phyloP scores from a whole-genome alignment of 2,888 invertebrate genomes.

The Phania funesta region DNA sequence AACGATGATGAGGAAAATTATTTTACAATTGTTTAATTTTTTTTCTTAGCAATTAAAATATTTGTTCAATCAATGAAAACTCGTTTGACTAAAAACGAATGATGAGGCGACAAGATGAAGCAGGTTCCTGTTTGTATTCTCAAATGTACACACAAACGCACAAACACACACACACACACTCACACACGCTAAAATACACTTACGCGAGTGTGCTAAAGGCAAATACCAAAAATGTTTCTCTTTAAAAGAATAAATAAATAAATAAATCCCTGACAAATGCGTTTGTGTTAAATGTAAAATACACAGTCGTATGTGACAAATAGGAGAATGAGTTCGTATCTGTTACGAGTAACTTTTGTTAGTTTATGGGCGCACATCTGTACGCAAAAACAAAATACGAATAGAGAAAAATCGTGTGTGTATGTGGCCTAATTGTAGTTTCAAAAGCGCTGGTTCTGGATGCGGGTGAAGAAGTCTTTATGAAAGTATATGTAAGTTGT shows the following conservation, averaged over 20 bases:
- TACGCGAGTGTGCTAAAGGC: neutral
- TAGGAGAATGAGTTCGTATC: neutral
- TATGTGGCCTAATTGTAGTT: conserved; percentile 37
- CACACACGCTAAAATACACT: neutral
- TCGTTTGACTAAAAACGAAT: too few relatives aligned
- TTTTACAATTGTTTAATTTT: conserved; percentile 44
- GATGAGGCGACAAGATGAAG: conserved; percentile 12
- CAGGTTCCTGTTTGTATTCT: neutral
- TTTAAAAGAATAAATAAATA: conserved; percentile 33
- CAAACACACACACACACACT: neutral
- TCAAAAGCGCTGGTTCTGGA: conserved; percentile 2
- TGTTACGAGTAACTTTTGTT: neutral
- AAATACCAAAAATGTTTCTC: neutral
- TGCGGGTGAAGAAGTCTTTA: neutral
- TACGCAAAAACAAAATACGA: neutral
- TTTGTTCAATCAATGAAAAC: conserved; percentile 38
- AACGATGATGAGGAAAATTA: neutral
- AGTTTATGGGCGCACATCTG: neutral
- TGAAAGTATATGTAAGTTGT: neutral
- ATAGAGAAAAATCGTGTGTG: neutral
- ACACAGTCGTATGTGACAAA: neutral
- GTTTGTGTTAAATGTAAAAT: conserved; percentile 35
- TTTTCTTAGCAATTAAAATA: conserved; percentile 34
- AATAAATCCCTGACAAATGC: conserved; percentile 50
- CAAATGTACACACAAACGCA: neutral